phyloP scores from a whole-genome alignment of 2,113 vertebrate genomes.

The Paramormyrops kingsleyae region DNA sequence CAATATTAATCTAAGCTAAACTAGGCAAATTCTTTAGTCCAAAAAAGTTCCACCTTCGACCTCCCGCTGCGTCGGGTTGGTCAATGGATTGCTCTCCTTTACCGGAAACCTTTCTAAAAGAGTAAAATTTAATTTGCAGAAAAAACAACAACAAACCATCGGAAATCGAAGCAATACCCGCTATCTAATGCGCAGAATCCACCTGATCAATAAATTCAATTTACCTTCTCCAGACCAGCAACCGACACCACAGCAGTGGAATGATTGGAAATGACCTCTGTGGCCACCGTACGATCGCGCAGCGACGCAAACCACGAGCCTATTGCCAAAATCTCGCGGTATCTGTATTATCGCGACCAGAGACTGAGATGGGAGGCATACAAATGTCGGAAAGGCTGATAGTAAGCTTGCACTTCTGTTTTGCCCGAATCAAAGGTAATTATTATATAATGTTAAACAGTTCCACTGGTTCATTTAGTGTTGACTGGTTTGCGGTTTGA shows the following conservation, averaged over 20 bases:
- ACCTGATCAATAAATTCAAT: neutral
- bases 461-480: neutral
- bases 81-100: neutral
- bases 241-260: neutral
- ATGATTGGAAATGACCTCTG: neutral
- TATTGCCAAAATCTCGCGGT: conserved; percentile 2
- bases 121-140: neutral
- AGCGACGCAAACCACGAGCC: neutral
- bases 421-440: neutral
- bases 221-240: neutral
- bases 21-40: neutral
- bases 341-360: neutral
- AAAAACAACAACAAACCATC: neutral
- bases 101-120: neutral
- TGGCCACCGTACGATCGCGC: conserved; percentile 7
- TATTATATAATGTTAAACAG: neutral
- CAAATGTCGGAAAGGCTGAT: neutral
- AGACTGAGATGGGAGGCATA: neutral
- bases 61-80: neutral
- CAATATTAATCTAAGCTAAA: neutral
- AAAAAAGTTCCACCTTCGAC: neutral
- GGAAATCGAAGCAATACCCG: neutral
- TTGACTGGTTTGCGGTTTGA: neutral
- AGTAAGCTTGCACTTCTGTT: neutral
- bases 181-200: neutral